A percentile compares a stretch with the other conserved stretches of the same genome.
phyloP scores from a whole-genome alignment of 2,888 invertebrate species.

The Herminia tarsipennalis region DNA sequence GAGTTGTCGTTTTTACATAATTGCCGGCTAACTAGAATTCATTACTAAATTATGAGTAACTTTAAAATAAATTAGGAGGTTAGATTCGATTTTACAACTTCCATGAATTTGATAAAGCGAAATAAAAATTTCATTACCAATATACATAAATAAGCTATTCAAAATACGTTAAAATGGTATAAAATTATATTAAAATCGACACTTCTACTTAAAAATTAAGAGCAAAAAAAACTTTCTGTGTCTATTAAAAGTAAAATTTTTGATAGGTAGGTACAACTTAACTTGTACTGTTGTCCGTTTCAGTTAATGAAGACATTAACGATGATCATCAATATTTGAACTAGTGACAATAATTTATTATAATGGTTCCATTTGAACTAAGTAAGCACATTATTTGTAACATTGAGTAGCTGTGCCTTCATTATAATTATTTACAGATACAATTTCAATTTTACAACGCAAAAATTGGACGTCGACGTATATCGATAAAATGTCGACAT shows the following conservation, averaged over 20 bases:
- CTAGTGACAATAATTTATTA: no score
- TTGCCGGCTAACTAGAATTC: constrained; percentile 29
- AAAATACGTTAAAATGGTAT: not conserved
- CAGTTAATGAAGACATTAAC: no score
- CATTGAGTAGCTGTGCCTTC: no score
- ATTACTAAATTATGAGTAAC: constrained; percentile 29
- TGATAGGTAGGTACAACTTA: not conserved
- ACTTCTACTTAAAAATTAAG: constrained; percentile 8
- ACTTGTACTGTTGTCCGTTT: no score
- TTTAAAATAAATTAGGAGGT: constrained; percentile 24
- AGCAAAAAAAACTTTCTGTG: not conserved
- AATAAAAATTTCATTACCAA: constrained; percentile 9
- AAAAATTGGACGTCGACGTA: no score
- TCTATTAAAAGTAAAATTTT: not conserved
- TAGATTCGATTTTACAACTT: constrained; percentile 13
- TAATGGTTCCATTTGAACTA: no score
- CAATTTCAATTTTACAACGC: no score
- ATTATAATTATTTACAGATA: no score
- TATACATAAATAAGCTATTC: constrained; percentile 9
- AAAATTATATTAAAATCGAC: constrained; percentile 5
- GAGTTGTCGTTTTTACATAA: constrained; percentile 43
- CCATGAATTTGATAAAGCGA: constrained; percentile 11
- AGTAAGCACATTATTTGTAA: no score
- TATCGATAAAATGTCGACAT: no score
- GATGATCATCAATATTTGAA: no score